Evolutionary conservation across 2,797 vertebrate species (phyloP).

Genomic region (Semaprochilodus insignis): DNA sequence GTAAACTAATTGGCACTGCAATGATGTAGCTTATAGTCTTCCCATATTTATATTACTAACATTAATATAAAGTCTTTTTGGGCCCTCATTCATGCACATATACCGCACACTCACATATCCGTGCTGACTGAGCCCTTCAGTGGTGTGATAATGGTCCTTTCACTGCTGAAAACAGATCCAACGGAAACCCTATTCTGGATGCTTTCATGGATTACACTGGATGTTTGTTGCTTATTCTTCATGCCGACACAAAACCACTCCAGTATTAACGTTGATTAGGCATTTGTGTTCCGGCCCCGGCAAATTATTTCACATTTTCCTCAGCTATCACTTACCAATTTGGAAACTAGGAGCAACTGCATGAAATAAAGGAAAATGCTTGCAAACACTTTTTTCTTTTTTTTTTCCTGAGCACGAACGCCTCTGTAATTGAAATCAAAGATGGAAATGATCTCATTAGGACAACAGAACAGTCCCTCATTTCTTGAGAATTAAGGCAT

Average conservation of each 20-base stretch:
- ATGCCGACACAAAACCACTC: conserved; percentile 12
- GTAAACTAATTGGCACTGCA: no score
- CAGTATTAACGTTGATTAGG: conserved; percentile 50
- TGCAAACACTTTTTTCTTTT: conserved; percentile 67
- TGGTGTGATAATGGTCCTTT: conserved; percentile 37
- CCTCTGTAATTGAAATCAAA: conserved; percentile 46
- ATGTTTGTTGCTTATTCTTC: conserved; percentile 37
- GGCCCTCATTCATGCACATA: neutral
- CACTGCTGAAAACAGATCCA: conserved; percentile 18
- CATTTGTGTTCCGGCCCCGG: conserved; percentile 31
- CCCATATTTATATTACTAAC: neutral
- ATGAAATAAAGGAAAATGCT: conserved; percentile 73
- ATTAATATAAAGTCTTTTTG: neutral
- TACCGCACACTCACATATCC: conserved; percentile 7
- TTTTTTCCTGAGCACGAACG: conserved; percentile 1
- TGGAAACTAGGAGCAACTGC: conserved; percentile 70
- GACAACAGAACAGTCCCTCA: conserved; percentile 24
- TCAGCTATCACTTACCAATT: conserved; percentile 45
- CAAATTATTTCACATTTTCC: conserved; percentile 47
- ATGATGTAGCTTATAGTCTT: no score
- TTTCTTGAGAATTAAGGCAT: neutral
- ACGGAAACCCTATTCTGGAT: conserved; percentile 37
- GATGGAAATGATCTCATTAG: conserved; percentile 44
- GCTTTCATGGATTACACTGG: conserved; percentile 41
- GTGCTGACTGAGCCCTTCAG: conserved; percentile 23